phyloP scores from a whole-genome alignment of 1,140 invertebrate species.

The Ylistrum balloti region DNA sequence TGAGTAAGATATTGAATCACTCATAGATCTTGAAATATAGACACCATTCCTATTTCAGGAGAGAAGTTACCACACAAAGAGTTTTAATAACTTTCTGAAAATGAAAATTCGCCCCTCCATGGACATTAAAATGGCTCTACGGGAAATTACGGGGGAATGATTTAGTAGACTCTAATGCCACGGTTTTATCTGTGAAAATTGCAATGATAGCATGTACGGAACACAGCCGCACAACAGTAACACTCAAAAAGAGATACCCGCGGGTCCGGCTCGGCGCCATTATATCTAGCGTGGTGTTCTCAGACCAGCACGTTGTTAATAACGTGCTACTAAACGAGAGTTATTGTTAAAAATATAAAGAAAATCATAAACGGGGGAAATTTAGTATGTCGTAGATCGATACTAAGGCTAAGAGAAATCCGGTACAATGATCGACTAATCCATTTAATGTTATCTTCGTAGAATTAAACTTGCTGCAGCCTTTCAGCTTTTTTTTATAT shows the following conservation, averaged over 20 bases:
- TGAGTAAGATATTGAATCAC: no score
- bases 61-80: no score
- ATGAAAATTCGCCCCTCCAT: not conserved
- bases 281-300: not conserved
- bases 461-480: not conserved
- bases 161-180: not conserved
- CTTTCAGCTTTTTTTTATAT: not conserved
- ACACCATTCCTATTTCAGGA: no score
- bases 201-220: not conserved
- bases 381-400: not conserved
- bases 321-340: not conserved
- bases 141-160: not conserved
- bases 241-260: slow-evolving; percentile 10
- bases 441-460: slow-evolving; percentile 34
- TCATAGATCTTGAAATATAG: no score
- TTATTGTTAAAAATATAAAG: slow-evolving; percentile 40
- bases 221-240: not conserved
- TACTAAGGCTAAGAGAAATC: not conserved
- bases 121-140: not conserved
- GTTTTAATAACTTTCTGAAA: not conserved
- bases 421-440: not conserved
- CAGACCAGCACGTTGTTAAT: not conserved
- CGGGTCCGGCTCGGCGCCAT: slow-evolving; percentile 6
- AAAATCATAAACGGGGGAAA: not conserved
- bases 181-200: not conserved